phyloP scores from a whole-genome alignment of 2,113 vertebrate species.

The Noctilio leporinus region DNA sequence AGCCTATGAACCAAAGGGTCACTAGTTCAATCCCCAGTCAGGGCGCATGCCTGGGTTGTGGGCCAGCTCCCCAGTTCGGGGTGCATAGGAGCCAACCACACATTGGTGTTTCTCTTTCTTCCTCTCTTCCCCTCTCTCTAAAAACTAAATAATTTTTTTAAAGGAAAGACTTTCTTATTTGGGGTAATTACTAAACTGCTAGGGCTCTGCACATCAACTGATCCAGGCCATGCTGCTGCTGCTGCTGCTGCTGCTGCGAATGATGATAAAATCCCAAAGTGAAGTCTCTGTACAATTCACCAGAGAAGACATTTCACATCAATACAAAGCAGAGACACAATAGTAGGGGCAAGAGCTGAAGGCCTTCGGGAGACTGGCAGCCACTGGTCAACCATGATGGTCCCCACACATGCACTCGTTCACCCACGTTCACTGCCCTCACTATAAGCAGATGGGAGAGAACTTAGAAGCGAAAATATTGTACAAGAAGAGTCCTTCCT shows the following conservation, averaged over 20 bases:
- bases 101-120: too few relatives aligned
- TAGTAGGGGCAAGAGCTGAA: rapidly evolving
- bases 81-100: too few relatives aligned
- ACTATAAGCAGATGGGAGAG: background rate
- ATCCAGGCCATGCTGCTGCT: background rate
- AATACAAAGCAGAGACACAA: background rate
- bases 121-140: too few relatives aligned
- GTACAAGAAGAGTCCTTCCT: background rate
- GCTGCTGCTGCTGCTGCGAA: background rate
- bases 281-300: background rate
- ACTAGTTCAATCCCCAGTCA: too few relatives aligned
- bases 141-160: too few relatives aligned
- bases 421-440: background rate
- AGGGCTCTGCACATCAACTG: background rate
- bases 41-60: too few relatives aligned
- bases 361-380: background rate
- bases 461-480: background rate
- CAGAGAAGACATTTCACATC: background rate
- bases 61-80: too few relatives aligned
- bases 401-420: background rate
- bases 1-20: too few relatives aligned
- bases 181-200: background rate
- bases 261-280: background rate
- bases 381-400: too few relatives aligned
- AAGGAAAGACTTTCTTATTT: background rate